These are phyloP conservation scores for Indri indri DNA, from an alignment of 2,113 vertebrate species.

Conservation along the genomic window DNA sequence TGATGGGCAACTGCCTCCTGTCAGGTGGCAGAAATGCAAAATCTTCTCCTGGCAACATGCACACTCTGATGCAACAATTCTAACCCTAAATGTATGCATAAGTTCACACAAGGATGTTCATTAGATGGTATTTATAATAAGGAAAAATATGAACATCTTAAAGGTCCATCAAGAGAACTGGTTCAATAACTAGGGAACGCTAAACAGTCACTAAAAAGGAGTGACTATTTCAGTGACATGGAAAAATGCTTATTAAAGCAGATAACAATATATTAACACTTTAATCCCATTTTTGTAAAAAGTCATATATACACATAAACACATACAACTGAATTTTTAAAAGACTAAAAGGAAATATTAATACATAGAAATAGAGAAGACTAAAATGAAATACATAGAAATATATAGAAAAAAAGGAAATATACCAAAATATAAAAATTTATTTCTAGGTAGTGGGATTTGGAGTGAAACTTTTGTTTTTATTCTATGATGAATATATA, in stretches of 20 bases:
- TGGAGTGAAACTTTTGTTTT: constrained; percentile 4
- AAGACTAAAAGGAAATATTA: constrained; percentile 15
- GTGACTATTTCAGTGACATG: neutral
- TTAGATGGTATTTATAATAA: neutral
- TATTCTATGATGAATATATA: neutral
- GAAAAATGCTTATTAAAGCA: neutral
- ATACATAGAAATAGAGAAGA: neutral
- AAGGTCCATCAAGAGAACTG: neutral
- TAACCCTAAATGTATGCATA: neutral
- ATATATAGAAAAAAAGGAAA: neutral
- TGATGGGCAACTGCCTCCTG: neutral
- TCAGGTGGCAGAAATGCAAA: neutral
- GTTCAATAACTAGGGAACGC: neutral
- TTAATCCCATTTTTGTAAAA: constrained; percentile 17
- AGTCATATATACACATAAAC: neutral
- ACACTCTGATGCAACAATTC: neutral
- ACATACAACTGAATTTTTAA: neutral
- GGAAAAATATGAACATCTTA: neutral
- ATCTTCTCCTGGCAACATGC: neutral
- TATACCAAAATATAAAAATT: constrained; percentile 5
- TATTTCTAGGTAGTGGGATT: constrained; percentile 10
- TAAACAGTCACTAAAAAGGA: neutral
- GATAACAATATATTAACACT: neutral
- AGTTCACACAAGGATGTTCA: neutral
- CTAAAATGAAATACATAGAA: neutral